Conservation (phyloP, 1,140 invertebrate species). For the Bombus sylvicola region DNA sequence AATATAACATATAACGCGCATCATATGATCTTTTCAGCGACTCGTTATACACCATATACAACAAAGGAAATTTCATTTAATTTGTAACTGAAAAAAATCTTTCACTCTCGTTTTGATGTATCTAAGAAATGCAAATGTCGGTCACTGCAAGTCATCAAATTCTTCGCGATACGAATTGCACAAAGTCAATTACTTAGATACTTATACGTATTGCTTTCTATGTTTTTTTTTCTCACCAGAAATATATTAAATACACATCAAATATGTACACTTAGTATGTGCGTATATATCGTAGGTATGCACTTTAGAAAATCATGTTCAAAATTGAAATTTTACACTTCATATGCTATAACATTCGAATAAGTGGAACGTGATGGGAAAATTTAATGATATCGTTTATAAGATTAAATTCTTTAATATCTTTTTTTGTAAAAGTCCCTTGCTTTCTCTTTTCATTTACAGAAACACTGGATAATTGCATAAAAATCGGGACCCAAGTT, state of each 20-base stretch:
- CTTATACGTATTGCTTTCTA: too few species aligned
- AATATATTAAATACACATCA: neutral
- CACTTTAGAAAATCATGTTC: neutral
- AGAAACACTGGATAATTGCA: too few species aligned
- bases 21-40: neutral
- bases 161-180: neutral
- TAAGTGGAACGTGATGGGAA: neutral
- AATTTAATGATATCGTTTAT: neutral
- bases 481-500: too few species aligned
- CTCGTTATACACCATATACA: too few species aligned
- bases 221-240: neutral
- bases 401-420: neutral
- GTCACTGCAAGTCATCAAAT: neutral
- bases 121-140: too few species aligned
- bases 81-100: too few species aligned
- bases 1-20: neutral
- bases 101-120: too few species aligned
- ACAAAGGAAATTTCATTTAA: too few species aligned
- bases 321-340: neutral
- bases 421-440: neutral
- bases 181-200: neutral
- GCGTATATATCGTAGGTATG: too few species aligned
- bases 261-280: neutral
- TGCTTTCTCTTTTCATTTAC: neutral
- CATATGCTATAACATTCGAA: neutral